Base-by-base conservation (phyloP, 2,113 vertebrate species). In the Eudyptes chrysolophus region DNA sequence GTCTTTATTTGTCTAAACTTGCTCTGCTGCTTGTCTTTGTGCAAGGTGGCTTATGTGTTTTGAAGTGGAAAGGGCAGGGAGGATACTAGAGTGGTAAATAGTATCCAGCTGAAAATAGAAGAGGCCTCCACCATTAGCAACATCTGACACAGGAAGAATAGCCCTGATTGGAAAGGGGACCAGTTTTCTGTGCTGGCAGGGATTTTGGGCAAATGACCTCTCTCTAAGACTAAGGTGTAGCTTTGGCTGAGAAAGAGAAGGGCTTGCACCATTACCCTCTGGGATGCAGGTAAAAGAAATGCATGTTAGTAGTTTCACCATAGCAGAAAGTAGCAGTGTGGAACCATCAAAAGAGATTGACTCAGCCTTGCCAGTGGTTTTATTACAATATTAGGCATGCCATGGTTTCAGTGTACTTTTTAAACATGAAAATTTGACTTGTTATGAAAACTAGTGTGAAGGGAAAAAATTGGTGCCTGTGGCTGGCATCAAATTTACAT, bases 261-360 rank as follows among this genome's bases (percentile, higher is more conserved):
- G 17, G 19, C 22, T 77, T 65, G 46, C 20, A 16, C 29, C 4
- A 0, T 58, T 57, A 3, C 26, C 6, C 3, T 60, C 26, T 76
- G 81, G 52, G 48, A 10, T 42, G 18, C 52, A 61, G 62, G 54
- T 49, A 57, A 52, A 61, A 61, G 85, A 80, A 84, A n/a, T 0
- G 7, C 30, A 22, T 0, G 1, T 61, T 29, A 62, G 29, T 46
- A n/a, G n/a, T 81, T 66, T 77, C 34, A n/a, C 17, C 1, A 0
- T 11, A 30, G 34, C 26, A 71, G 38, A 62, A 70, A 26, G 40
- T 22, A 76, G 61, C 38, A 40, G 16, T 36, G n/a, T 55, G 68
- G 49, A 90, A 44, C 46, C 25, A 6, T 81, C 16, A 9, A 8
- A 65, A 90, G 83, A 66, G 15, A 30, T 16, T 58, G 72, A 60